These are phyloP conservation scores for Antennarius striatus DNA, from an alignment of 2,113 vertebrate genomes.

Conservation along the genomic window DNA sequence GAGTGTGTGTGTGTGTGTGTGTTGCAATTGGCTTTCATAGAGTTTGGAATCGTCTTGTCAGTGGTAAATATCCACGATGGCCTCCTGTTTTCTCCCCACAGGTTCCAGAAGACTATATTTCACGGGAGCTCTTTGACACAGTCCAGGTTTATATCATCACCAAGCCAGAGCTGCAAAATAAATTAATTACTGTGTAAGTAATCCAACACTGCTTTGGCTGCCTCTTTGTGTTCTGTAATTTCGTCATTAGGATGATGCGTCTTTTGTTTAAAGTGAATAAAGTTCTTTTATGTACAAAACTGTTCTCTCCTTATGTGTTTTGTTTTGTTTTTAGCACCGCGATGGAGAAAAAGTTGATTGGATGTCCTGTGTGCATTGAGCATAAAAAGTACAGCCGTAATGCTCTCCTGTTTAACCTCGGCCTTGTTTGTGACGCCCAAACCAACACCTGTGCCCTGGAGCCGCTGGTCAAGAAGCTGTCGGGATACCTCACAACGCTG, in stretches of 20 bases:
- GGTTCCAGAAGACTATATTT: slow-evolving; percentile 99
- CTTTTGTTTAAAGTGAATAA: background rate
- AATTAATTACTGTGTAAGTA: slow-evolving; percentile 97
- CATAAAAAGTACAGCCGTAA: slow-evolving; percentile 98
- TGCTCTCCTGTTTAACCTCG: slow-evolving; percentile 95
- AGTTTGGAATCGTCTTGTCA: too few species aligned
- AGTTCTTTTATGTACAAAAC: background rate
- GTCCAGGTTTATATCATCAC: slow-evolving; percentile 99
- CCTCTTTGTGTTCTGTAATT: background rate
- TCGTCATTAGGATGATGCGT: background rate
- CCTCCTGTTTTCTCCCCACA: slow-evolving; percentile 58
- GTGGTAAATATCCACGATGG: too few species aligned
- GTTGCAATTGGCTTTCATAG: too few species aligned
- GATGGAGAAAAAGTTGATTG: slow-evolving; percentile 98
- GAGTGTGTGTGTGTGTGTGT: background rate
- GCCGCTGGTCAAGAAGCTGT: slow-evolving; percentile 96
- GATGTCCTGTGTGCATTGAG: slow-evolving; percentile 97
- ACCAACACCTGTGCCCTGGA: slow-evolving; percentile 95
- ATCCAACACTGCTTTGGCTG: background rate
- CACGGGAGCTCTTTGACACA: slow-evolving; percentile 96
- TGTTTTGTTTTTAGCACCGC: slow-evolving; percentile 83
- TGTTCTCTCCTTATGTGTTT: background rate
- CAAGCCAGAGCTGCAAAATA: slow-evolving; percentile 98
- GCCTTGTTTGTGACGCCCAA: slow-evolving; percentile 92
- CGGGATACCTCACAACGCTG: slow-evolving; percentile 94